Conservation (phyloP, 2,888 invertebrate genomes). For the Oeneis ivallda region DNA sequence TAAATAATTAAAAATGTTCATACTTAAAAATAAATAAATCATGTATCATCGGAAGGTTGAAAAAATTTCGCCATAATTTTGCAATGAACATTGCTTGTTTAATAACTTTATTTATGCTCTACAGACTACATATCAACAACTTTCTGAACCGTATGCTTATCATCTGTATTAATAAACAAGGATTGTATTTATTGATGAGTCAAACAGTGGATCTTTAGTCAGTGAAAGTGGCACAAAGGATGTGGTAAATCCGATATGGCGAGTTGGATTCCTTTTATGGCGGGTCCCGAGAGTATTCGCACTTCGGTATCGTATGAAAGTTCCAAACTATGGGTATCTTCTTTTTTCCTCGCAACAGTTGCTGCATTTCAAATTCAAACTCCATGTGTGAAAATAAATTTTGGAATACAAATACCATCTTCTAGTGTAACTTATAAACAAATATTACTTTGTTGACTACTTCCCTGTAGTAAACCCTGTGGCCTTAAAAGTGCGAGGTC, state of each 20-base stretch:
- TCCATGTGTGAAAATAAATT: neutral
- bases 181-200: conserved; percentile 29
- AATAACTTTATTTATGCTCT: neutral
- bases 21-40: no score
- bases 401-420: neutral
- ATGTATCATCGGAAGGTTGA: no score
- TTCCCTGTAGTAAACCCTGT: neutral
- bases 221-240: conserved; percentile 33
- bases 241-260: conserved; percentile 25
- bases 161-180: conserved; percentile 32
- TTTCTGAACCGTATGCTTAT: conserved; percentile 21
- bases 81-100: neutral
- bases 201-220: conserved; percentile 34
- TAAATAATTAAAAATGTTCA: no score
- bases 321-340: neutral
- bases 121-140: conserved; percentile 7
- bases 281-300: conserved; percentile 7
- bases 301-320: neutral
- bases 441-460: neutral
- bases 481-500: no score
- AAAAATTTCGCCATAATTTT: neutral
- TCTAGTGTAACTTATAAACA: no score
- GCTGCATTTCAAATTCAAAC: neutral
- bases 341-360: neutral
- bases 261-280: conserved; percentile 17